Evolutionary conservation across 2,113 vertebrate species (phyloP), one percentile per base, ranked within the genome.

Genomic region (Ellobius talpinus): DNA sequence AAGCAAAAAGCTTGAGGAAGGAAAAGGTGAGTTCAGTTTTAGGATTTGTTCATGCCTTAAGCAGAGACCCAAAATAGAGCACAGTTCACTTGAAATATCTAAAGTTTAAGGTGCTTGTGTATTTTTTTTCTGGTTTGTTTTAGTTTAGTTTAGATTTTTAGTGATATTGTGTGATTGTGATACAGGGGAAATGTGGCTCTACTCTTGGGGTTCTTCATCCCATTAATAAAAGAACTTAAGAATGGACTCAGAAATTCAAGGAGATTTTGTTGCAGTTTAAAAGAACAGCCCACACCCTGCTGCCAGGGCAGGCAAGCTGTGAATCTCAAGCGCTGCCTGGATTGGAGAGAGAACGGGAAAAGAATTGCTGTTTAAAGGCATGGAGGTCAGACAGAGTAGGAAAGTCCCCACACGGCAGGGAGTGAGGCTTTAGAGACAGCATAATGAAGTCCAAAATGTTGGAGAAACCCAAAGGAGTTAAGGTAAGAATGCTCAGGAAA

Each of bases 31-130:
- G 0, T 31, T 93, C 17, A 29, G 36, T 33, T n/a, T 31, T 2
- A 50, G 10, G 42, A 63, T 7, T 1, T 26, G 47, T 3, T 39
- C 5, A 29, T 23, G 65, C 4, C 17, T 9, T 0, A 17, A 45
- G 36, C 58, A 91, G 87, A 82, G 58, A 76, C 12, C 5, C 45
- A 31, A 7, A 33, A 24, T 0, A 2, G 4, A 3, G 1, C 1
- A 6, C 13, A 12, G 39, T 3, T 4, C 52, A 94, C 52, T 95
- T 68, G 86, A 79, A 72, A n/a, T 23, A 29, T 76, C 1, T 23
- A 19, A 72, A 5, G 8, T 89, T 70, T 42, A 33, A 0, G 5
- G 8, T 73, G 1, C 33, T 68, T 88, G 33, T 39, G 5, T 26
- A 2, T n/a, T 39, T 82, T 6, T 58, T 81, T 23, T 7, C 45